Conservation (phyloP, 1,140 invertebrate species). For the Littorina saxatilis region DNA sequence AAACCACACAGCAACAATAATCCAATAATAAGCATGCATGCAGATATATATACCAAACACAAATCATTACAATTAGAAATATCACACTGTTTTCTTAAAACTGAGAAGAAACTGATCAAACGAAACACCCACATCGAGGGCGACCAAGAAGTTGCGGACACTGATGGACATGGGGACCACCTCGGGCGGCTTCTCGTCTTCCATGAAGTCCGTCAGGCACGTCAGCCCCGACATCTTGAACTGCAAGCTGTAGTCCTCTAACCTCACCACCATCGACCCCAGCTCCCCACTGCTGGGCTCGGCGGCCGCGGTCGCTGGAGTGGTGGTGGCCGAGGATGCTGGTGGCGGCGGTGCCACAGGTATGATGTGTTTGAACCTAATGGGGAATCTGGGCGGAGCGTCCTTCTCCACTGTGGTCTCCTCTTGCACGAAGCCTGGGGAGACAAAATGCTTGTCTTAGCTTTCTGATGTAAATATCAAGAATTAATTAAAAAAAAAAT, state of each 20-base stretch:
- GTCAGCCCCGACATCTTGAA: constrained; percentile 89
- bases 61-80: too few relatives aligned
- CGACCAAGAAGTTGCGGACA: constrained; percentile 58
- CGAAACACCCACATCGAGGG: constrained; percentile 62
- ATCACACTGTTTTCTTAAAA: too few relatives aligned
- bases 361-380: constrained; percentile 22
- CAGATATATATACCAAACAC: too few relatives aligned
- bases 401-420: constrained; percentile 11
- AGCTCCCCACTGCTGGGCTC: constrained; percentile 24
- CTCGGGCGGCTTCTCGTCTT: constrained; percentile 88
- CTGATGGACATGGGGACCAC: constrained; percentile 87
- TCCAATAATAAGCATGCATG: too few relatives aligned
- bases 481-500: too few relatives aligned
- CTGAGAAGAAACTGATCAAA: too few relatives aligned
- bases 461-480: too few relatives aligned
- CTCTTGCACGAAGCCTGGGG: constrained; percentile 35
- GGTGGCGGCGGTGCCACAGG: constrained; percentile 7
- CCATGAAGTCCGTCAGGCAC: constrained; percentile 86
- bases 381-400: constrained; percentile 34
- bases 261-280: constrained; percentile 51
- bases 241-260: constrained; percentile 59
- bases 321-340: constrained; percentile 8
- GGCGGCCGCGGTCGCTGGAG: neutral
- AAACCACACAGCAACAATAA: too few relatives aligned
- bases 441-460: constrained; percentile 11